These are phyloP conservation scores for Aptenodytes patagonicus DNA, from an alignment of 2,113 vertebrate genomes.

Conservation along the genomic window DNA sequence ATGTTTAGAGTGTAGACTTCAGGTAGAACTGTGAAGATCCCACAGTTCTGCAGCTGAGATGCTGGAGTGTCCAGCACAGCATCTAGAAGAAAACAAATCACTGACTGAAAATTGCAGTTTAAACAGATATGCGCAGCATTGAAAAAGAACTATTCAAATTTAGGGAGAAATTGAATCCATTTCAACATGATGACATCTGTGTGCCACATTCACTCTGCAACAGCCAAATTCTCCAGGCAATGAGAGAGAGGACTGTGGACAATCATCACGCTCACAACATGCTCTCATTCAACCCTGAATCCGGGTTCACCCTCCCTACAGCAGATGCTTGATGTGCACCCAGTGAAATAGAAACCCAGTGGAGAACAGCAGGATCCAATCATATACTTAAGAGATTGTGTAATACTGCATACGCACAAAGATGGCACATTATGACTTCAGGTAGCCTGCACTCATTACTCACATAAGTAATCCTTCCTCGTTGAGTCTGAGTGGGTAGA, in stretches of 20 bases:
- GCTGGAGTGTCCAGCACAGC: neutral
- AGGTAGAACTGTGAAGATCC: neutral
- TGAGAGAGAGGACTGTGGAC: neutral
- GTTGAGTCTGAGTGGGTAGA: neutral
- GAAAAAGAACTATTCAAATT: neutral
- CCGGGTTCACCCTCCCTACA: neutral
- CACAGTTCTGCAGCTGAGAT: neutral
- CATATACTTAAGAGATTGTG: neutral
- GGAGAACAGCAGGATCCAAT: neutral
- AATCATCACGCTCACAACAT: neutral
- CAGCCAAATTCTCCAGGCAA: neutral
- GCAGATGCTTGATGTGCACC: neutral
- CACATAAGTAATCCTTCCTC: neutral
- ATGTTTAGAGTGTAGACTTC: neutral
- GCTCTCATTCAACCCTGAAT: neutral
- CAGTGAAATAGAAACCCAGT: neutral
- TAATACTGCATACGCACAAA: neutral
- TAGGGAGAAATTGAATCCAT: neutral
- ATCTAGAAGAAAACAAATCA: neutral
- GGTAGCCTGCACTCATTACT: neutral
- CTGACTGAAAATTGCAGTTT: neutral
- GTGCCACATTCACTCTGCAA: neutral
- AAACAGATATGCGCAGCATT: fast-evolving
- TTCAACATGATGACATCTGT: neutral
- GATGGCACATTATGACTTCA: neutral